These are phyloP conservation scores for Jacana jacana DNA, from an alignment of 2,113 vertebrate genomes.

Conservation along the genomic window DNA sequence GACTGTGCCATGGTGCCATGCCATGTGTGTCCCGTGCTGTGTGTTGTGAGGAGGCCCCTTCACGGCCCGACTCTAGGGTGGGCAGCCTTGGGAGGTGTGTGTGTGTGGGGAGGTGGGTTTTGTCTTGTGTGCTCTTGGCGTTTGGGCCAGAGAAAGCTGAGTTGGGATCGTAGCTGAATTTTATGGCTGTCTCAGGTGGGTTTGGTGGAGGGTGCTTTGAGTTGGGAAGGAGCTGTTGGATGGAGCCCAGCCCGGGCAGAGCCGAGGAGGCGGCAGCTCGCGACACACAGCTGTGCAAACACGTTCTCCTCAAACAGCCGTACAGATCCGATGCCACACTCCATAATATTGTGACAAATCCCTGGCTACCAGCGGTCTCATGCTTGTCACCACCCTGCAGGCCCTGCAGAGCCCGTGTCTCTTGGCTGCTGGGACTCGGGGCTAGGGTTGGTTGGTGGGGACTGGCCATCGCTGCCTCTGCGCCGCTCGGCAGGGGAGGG, in stretches of 20 bases:
- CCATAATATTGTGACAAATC: not conserved
- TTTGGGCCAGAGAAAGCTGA: not conserved
- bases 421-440: not conserved
- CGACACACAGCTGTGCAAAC: not conserved
- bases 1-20: not conserved
- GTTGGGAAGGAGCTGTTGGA: fast-evolving
- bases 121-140: not conserved
- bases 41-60: not conserved
- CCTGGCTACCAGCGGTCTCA: fast-evolving
- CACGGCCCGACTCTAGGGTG: not conserved
- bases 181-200: fast-evolving
- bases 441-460: fast-evolving
- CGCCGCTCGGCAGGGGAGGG: fast-evolving
- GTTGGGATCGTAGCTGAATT: fast-evolving
- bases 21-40: not conserved
- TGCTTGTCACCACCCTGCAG: not conserved
- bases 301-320: not conserved
- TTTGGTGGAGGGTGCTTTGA: not conserved
- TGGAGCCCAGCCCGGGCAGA: not conserved
- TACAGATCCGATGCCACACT: not conserved
- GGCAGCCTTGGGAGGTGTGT: not conserved
- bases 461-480: not conserved
- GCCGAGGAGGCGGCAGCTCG: not conserved
- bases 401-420: fast-evolving
- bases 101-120: not conserved